Evolutionary conservation across 2,888 invertebrate genomes (phyloP).

Genomic region (Xylocampa areola): DNA sequence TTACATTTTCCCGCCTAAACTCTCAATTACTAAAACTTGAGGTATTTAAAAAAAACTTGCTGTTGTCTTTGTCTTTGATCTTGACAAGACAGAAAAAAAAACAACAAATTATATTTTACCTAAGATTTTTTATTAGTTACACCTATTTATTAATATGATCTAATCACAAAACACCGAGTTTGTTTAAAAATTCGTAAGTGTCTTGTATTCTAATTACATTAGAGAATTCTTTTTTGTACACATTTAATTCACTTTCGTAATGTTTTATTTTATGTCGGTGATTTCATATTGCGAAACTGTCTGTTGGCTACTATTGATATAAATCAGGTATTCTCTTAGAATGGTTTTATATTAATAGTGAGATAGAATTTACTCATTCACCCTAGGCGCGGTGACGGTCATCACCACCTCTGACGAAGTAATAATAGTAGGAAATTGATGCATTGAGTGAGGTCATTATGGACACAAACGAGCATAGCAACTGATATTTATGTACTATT

Average conservation of each 20-base stretch:
- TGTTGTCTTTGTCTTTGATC: too few relatives aligned
- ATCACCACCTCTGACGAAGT: constrained; percentile 1
- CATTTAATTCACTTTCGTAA: too few relatives aligned
- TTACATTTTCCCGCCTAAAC: too few relatives aligned
- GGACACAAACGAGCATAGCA: constrained; percentile 1
- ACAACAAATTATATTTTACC: too few relatives aligned
- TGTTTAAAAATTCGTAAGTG: constrained; percentile 3
- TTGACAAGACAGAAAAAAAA: too few relatives aligned
- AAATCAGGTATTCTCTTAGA: constrained; percentile 33
- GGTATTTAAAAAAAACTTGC: too few relatives aligned
- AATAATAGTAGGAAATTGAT: constrained; percentile 12
- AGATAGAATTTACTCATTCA: constrained; percentile 5
- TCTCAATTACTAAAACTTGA: too few relatives aligned
- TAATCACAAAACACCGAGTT: not conserved
- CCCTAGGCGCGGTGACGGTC: constrained; percentile 29
- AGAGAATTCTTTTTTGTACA: too few relatives aligned
- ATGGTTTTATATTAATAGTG: constrained; percentile 10
- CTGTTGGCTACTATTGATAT: constrained; percentile 40
- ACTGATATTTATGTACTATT: not conserved
- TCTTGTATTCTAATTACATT: too few relatives aligned
- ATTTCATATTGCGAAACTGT: too few relatives aligned
- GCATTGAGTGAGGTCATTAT: constrained; percentile 17
- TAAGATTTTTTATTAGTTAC: too few relatives aligned
- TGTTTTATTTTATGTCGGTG: too few relatives aligned
- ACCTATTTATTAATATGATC: not conserved